phyloP scores from a whole-genome alignment of 1,140 invertebrate genomes.

The Scaptomyza hsui region DNA sequence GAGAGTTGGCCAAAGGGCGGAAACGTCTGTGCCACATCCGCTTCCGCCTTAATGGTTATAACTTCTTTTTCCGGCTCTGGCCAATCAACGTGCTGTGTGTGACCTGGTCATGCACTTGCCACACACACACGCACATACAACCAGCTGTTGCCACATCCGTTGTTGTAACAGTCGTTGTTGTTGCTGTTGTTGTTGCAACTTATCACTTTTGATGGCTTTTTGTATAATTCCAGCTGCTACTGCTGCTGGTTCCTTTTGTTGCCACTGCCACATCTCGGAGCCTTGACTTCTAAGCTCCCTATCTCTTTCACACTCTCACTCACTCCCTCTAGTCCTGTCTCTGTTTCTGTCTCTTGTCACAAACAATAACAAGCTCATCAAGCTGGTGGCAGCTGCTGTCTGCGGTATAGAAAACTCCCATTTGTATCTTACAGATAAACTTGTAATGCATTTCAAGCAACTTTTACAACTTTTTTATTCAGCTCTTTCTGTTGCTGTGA shows the following conservation, averaged over 20 bases:
- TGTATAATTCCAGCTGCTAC: slow-evolving; percentile 54
- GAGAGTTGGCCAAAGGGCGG: slow-evolving; percentile 47
- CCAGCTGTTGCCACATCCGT: slow-evolving; percentile 66
- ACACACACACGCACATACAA: slow-evolving; percentile 3
- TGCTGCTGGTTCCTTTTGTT: slow-evolving; percentile 55
- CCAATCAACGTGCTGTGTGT: slow-evolving; percentile 68
- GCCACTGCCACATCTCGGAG: slow-evolving; percentile 51
- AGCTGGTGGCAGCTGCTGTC: slow-evolving; percentile 15
- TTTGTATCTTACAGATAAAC: slow-evolving; percentile 26
- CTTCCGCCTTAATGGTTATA: slow-evolving; percentile 79
- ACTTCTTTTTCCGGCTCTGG: slow-evolving; percentile 78
- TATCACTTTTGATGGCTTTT: slow-evolving; percentile 59
- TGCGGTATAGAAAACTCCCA: slow-evolving; percentile 4
- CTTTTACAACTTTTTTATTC: slow-evolving; percentile 4
- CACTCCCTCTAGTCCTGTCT: slow-evolving; percentile 38
- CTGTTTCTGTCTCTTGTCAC: slow-evolving; percentile 41
- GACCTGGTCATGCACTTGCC: slow-evolving; percentile 53
- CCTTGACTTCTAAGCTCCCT: slow-evolving; percentile 20
- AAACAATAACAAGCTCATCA: slow-evolving; percentile 59
- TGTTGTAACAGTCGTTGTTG: slow-evolving; percentile 15
- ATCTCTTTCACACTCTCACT: too few species aligned
- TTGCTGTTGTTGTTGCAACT: slow-evolving; percentile 61
- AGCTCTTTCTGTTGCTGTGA: background rate
- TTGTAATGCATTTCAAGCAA: slow-evolving; percentile 4
- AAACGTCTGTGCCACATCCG: slow-evolving; percentile 79